phyloP scores from a whole-genome alignment of 2,113 vertebrate genomes.

The Datnioides undecimradiatus region DNA sequence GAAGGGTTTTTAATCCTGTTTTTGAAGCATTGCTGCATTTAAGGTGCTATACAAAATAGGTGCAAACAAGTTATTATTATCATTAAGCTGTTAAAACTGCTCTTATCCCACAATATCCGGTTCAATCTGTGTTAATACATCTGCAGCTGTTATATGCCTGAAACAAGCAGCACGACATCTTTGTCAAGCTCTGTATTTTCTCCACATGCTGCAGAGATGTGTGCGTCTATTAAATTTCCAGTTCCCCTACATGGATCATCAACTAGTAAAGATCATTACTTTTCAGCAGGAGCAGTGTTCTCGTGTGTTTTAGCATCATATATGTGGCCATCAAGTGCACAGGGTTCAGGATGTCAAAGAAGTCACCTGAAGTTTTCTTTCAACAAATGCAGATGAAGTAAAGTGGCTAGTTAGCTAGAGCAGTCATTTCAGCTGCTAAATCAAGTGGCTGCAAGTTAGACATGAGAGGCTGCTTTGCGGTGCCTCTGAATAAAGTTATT shows the following conservation, averaged over 20 bases:
- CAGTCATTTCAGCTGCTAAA: neutral
- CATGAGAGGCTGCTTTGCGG: neutral
- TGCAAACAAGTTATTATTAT: neutral
- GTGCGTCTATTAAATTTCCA: too few species aligned
- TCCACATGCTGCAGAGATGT: neutral
- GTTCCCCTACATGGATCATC: too few species aligned
- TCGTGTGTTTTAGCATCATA: too few species aligned
- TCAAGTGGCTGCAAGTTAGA: neutral
- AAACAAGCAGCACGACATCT: neutral
- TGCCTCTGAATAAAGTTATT: neutral
- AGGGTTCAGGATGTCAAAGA: too few species aligned
- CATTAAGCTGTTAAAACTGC: neutral
- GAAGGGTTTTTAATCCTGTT: constrained; percentile 1
- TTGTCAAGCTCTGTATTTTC: neutral
- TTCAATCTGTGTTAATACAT: neutral
- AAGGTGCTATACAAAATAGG: neutral
- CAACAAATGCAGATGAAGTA: too few species aligned
- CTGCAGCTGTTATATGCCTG: neutral
- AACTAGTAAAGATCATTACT: too few species aligned
- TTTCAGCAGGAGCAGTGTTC: too few species aligned
- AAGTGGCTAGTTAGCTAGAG: too few species aligned
- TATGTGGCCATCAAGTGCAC: too few species aligned
- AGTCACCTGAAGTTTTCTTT: too few species aligned
- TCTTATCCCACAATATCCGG: neutral
- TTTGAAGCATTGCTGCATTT: neutral